Percentiles rank a stretch among this genome's conserved stretches.
phyloP scores from a whole-genome alignment of 1,140 invertebrate genomes.

The Drosophila nigromelanica region DNA sequence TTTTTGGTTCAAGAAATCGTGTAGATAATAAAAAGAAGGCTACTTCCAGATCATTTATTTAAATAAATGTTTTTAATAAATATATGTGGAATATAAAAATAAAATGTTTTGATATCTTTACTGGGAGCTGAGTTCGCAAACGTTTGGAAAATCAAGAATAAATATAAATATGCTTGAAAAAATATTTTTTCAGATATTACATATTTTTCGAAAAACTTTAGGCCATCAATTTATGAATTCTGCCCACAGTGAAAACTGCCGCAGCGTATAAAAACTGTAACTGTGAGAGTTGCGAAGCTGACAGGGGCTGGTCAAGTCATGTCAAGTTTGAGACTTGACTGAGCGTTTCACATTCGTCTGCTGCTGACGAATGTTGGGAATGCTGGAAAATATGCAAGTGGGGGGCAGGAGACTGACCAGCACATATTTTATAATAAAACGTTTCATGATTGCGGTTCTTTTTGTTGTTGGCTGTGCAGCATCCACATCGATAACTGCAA shows the following conservation, averaged over 20 bases:
- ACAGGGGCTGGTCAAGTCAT: conserved; percentile 39
- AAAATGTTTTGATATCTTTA: no score
- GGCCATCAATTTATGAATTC: no score
- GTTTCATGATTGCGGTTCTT: conserved; percentile 67
- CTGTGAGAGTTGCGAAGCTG: conserved; percentile 3
- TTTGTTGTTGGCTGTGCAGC: conserved; percentile 37
- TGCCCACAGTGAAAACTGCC: conserved; percentile 7
- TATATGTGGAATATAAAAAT: no score
- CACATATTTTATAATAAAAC: conserved; percentile 71
- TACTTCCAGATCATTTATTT: no score
- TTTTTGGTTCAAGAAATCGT: no score
- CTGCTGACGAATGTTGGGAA: conserved; percentile 41
- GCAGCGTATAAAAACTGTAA: conserved; percentile 30
- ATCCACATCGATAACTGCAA: conserved; percentile 50
- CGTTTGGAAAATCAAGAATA: no score
- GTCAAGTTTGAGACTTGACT: conserved; percentile 41
- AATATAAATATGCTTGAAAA: no score
- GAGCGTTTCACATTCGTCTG: conserved; percentile 21
- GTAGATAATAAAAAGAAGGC: no score
- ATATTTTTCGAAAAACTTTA: no score
- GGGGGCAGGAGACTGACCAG: neutral
- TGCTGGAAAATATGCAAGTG: conserved; percentile 21
- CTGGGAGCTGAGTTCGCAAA: no score
- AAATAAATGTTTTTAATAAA: no score
- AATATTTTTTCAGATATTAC: no score